Conservation (phyloP, 2,888 invertebrate species). For the Drosophila multiciliata region DNA sequence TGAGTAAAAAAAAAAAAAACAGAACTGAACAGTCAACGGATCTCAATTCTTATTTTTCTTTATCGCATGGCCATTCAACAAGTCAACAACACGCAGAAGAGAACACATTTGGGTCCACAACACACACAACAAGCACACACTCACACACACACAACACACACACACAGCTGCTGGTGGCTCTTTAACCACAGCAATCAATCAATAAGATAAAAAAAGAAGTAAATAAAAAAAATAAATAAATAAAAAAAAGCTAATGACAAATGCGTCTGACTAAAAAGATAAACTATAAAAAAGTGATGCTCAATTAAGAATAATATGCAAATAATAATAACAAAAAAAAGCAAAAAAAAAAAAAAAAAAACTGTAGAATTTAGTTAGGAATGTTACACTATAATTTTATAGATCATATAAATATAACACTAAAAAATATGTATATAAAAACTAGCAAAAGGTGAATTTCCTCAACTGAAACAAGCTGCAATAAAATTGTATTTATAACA, state of each 20-base stretch:
- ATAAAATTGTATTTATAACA: too few relatives aligned
- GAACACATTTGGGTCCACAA: constrained; percentile 34
- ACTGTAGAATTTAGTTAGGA: too few relatives aligned
- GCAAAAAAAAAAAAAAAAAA: background rate
- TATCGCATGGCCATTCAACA: constrained; percentile 54
- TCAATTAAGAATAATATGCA: background rate
- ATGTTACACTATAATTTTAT: background rate
- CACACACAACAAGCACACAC: background rate
- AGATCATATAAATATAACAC: background rate
- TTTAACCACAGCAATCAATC: constrained; percentile 52
- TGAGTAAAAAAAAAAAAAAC: background rate
- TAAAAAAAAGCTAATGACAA: constrained; percentile 16
- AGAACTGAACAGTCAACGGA: constrained; percentile 11
- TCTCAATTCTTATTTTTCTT: constrained; percentile 21
- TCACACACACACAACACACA: too few relatives aligned
- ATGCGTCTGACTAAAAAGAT: constrained; percentile 16
- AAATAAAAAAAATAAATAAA: constrained; percentile 13
- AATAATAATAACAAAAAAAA: background rate
- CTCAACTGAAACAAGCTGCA: too few relatives aligned
- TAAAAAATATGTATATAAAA: background rate
- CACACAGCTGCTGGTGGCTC: constrained; percentile 40
- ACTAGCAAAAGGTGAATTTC: too few relatives aligned
- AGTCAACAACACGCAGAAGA: constrained; percentile 37
- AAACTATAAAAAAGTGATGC: constrained; percentile 11
- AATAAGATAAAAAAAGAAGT: constrained; percentile 42